These are phyloP conservation scores for Dynastes tityus DNA, from an alignment of 2,888 invertebrate genomes.

Conservation along the genomic window DNA sequence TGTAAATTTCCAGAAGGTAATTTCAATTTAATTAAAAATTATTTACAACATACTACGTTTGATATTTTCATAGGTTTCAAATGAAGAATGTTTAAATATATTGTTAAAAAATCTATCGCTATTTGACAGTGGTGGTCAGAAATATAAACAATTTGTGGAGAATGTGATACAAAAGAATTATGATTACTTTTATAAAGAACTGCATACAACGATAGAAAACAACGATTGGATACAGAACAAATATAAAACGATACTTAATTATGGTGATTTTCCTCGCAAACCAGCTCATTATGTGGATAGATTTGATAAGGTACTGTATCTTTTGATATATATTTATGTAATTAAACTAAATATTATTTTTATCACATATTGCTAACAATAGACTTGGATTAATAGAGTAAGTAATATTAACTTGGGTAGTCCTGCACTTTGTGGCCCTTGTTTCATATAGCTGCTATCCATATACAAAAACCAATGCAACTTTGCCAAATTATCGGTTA, in stretches of 20 bases:
- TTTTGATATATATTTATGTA: background rate
- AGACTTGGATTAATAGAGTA: constrained; percentile 57
- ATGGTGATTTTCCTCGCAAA: constrained; percentile 75
- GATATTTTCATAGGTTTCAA: background rate
- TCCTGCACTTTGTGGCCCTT: no score
- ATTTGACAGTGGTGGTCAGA: constrained; percentile 68
- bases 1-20: constrained; percentile 57
- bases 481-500: no score
- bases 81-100: constrained; percentile 16
- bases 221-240: constrained; percentile 57
- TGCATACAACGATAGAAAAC: constrained; percentile 28
- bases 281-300: constrained; percentile 74
- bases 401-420: constrained; percentile 28
- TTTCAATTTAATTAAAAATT: background rate
- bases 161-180: constrained; percentile 73
- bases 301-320: constrained; percentile 68
- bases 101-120: constrained; percentile 48
- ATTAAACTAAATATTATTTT: background rate
- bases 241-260: constrained; percentile 71
- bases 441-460: no score
- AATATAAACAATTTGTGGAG: constrained; percentile 74
- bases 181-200: constrained; percentile 73
- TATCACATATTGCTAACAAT: constrained; percentile 45
- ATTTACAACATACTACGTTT: background rate
- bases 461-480: no score